A percentile compares a stretch with the other conserved stretches of the same genome.
Evolutionary conservation across 2,888 invertebrate genomes (phyloP).

Genomic region (Tupiocoris notatus): DNA sequence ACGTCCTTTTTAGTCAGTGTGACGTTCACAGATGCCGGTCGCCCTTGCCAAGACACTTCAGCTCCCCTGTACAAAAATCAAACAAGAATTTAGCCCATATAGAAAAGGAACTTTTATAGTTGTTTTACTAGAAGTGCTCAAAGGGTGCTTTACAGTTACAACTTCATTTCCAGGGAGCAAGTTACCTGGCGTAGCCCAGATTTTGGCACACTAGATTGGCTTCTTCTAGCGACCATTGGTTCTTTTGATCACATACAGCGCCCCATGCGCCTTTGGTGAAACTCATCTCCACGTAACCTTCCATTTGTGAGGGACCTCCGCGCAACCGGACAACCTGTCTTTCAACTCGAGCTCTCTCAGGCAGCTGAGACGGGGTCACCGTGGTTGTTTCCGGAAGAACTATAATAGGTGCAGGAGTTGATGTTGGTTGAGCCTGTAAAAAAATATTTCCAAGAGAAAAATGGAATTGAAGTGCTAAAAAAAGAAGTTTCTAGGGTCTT

Average conservation of each 20-base stretch:
- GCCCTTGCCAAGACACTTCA: conserved; percentile 57
- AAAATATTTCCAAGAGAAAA: too few relatives aligned
- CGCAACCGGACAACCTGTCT: conserved; percentile 55
- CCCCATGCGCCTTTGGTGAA: conserved; percentile 56
- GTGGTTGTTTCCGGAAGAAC: not conserved
- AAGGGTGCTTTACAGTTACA: too few relatives aligned
- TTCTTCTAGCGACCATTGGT: conserved; percentile 57
- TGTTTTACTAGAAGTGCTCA: too few relatives aligned
- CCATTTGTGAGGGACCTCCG: conserved; percentile 54
- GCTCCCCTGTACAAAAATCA: conserved; percentile 55
- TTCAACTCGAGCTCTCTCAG: conserved; percentile 26
- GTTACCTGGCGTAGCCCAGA: conserved; percentile 56
- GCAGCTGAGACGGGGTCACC: not conserved
- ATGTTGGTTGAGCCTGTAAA: not conserved
- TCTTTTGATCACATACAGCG: conserved; percentile 56
- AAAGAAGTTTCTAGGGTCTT: too few relatives aligned
- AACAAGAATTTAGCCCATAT: not conserved
- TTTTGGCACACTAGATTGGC: conserved; percentile 58
- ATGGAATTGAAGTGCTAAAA: too few relatives aligned
- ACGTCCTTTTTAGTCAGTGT: conserved; percentile 51
- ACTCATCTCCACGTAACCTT: conserved; percentile 57
- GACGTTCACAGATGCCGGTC: conserved; percentile 51
- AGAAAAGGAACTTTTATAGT: too few relatives aligned
- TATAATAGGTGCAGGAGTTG: not conserved
- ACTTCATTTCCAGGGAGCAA: not conserved